Conservation (phyloP, 2,888 invertebrate species). For the Phrixothrix hirtus region DNA sequence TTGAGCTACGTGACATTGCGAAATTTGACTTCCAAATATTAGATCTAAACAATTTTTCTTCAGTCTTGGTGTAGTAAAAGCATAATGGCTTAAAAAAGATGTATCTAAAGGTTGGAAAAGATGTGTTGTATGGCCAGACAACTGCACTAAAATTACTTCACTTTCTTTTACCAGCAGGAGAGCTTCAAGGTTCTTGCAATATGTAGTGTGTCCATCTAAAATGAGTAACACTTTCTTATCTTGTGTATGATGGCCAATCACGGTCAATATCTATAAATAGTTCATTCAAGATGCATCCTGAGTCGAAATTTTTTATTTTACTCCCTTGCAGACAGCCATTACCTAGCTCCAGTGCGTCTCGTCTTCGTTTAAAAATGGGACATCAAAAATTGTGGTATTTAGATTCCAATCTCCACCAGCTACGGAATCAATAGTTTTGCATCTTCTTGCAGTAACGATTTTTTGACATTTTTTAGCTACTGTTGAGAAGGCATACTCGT, state of each 20-base stretch:
- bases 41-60: too few relatives aligned
- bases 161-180: too few relatives aligned
- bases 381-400: constrained; percentile 35
- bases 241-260: not conserved
- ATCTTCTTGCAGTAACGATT: constrained; percentile 32
- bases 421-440: constrained; percentile 29
- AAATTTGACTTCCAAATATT: too few relatives aligned
- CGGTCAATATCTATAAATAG: constrained; percentile 4
- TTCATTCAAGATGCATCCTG: constrained; percentile 27
- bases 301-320: too few relatives aligned
- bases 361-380: too few relatives aligned
- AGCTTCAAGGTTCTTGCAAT: constrained; percentile 3
- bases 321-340: too few relatives aligned
- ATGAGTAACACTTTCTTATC: too few relatives aligned
- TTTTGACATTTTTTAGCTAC: constrained; percentile 32
- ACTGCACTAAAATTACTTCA: not conserved
- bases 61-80: too few relatives aligned
- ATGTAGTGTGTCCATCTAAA: not conserved
- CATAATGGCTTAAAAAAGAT: too few relatives aligned
- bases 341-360: too few relatives aligned
- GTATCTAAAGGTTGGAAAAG: not conserved
- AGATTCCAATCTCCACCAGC: constrained; percentile 36
- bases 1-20: too few relatives aligned
- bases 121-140: not conserved
- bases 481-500: constrained; percentile 35